phyloP scores from a whole-genome alignment of 2,113 vertebrate species.

The Tachycineta bicolor region DNA sequence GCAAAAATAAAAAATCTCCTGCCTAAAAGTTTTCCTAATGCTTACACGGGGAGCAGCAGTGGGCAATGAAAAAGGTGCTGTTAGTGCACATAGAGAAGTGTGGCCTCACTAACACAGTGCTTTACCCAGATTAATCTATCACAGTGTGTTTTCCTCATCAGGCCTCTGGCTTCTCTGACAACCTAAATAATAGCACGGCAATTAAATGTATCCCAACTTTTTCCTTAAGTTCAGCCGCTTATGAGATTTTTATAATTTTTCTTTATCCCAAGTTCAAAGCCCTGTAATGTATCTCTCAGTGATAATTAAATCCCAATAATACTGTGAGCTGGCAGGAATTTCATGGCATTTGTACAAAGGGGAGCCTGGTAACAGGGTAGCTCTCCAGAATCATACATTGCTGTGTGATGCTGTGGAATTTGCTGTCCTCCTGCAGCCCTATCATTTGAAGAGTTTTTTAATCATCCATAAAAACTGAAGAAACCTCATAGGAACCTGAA shows the following conservation, averaged over 20 bases:
- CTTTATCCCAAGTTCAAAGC: neutral
- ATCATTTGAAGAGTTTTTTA: constrained; percentile 31
- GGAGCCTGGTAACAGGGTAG: neutral
- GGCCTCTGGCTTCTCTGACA: neutral
- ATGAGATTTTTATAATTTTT: constrained; percentile 50
- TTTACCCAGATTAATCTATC: neutral
- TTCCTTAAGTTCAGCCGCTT: neutral
- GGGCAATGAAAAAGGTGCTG: neutral
- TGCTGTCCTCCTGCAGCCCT: neutral
- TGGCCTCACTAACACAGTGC: neutral
- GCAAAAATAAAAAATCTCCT: neutral
- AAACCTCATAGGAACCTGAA: constrained; percentile 52
- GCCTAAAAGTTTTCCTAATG: neutral
- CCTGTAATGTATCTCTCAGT: neutral
- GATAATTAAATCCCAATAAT: constrained; percentile 25
- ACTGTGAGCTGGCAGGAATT: constrained; percentile 7
- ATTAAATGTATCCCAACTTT: neutral
- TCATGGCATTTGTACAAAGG: neutral
- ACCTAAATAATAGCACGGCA: neutral
- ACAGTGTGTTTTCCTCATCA: neutral
- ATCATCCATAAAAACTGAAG: constrained; percentile 65
- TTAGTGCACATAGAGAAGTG: neutral
- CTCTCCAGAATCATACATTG: neutral
- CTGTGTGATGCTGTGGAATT: neutral
- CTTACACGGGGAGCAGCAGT: neutral